Percentiles rank a stretch among this genome's conserved stretches.
Evolutionary conservation across 1,140 invertebrate species (phyloP).

Genomic region (Portunus trituberculatus): DNA sequence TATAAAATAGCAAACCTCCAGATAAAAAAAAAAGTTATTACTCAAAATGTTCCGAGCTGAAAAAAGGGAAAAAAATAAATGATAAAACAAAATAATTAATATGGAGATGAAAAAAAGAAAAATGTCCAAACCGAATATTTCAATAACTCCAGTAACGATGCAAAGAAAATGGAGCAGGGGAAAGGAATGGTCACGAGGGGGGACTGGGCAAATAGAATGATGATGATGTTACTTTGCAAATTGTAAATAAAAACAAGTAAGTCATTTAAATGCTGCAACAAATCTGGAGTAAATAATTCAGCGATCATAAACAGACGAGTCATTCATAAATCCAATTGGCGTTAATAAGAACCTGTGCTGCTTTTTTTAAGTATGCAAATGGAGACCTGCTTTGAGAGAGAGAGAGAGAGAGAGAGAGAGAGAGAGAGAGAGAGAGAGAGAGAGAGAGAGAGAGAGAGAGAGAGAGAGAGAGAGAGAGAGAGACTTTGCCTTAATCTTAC

Average conservation of each 20-base stretch:
- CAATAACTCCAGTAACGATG: neutral
- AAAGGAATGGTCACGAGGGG: neutral
- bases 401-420: constrained; percentile 20
- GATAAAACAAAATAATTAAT: neutral
- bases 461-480: constrained; percentile 6
- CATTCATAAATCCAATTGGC: no score
- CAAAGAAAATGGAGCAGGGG: neutral
- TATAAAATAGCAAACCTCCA: no score
- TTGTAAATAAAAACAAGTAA: no score
- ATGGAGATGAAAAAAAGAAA: neutral
- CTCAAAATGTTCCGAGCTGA: no score
- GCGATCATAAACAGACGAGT: no score
- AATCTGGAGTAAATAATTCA: no score
- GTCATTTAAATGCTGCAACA: no score
- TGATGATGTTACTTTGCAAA: no score
- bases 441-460: constrained; percentile 18
- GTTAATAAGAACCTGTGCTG: no score
- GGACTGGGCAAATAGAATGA: no score
- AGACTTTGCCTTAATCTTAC: neutral
- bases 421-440: constrained; percentile 1
- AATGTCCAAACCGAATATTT: neutral
- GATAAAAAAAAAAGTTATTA: no score
- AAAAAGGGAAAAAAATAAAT: neutral
- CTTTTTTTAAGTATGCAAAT: no score
- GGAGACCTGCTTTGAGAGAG: neutral